A percentile compares a stretch with the other conserved stretches of the same genome.
phyloP scores from a whole-genome alignment of 2,797 vertebrate species.

The Poliocrania exsul region DNA sequence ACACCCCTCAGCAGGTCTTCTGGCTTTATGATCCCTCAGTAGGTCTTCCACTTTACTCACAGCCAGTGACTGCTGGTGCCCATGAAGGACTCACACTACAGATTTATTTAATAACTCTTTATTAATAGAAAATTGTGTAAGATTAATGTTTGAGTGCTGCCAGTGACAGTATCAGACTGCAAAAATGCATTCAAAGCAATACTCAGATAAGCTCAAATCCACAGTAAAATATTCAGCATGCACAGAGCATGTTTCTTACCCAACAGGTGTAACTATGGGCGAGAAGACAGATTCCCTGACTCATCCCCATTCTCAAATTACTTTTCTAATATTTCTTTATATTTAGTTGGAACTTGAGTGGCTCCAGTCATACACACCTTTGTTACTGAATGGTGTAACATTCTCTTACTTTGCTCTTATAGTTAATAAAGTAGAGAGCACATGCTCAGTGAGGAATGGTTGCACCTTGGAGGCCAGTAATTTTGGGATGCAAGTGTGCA shows the following conservation, averaged over 20 bases:
- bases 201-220: not conserved
- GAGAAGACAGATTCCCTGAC: not conserved
- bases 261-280: accelerated
- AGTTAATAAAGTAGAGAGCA: not conserved
- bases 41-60: not conserved
- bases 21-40: not conserved
- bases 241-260: not conserved
- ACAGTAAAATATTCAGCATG: not conserved
- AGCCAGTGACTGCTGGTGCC: not conserved
- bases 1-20: not conserved
- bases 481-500: not conserved
- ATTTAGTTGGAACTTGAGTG: not conserved
- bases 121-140: not conserved
- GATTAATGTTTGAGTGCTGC: not conserved
- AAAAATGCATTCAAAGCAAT: not conserved
- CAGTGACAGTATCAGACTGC: not conserved
- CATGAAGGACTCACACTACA: no score
- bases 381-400: not conserved
- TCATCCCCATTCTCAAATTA: not conserved
- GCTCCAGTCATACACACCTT: not conserved
- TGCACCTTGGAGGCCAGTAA: not conserved
- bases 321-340: not conserved
- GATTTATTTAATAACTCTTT: not conserved
- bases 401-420: not conserved
- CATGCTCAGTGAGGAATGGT: not conserved